Conservation (phyloP, 2,888 invertebrate genomes). For the Pristionchus mayeri region DNA sequence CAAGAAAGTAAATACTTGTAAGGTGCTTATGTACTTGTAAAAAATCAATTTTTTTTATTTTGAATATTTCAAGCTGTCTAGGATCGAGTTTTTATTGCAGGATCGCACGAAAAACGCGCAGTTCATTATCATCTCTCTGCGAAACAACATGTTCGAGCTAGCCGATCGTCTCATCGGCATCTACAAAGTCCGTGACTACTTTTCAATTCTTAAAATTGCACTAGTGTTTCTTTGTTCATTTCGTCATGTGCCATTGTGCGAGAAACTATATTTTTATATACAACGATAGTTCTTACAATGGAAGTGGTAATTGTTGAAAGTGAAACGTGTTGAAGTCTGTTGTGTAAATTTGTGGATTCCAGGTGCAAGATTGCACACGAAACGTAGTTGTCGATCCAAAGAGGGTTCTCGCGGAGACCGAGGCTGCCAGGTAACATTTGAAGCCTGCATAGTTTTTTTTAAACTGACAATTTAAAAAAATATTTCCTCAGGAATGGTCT, state of each 20-base stretch:
- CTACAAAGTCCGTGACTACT: slow-evolving; percentile 84
- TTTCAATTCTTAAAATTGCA: neutral
- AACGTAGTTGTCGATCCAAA: slow-evolving; percentile 46
- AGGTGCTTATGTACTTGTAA: no score
- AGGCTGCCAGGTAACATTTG: slow-evolving; percentile 16
- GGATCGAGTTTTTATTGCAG: slow-evolving; percentile 79
- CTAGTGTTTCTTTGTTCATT: no score
- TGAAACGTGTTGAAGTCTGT: neutral
- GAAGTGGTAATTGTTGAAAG: no score
- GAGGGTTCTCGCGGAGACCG: neutral
- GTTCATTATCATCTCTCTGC: slow-evolving; percentile 95
- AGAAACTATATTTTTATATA: no score
- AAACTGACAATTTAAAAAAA: no score
- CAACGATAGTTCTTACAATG: no score
- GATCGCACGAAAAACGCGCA: slow-evolving; percentile 96
- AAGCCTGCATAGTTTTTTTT: no score
- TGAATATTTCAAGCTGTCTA: no score
- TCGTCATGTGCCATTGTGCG: no score
- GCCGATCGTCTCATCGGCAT: slow-evolving; percentile 93
- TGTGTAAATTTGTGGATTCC: neutral
- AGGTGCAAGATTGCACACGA: slow-evolving; percentile 47
- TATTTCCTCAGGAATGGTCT: neutral
- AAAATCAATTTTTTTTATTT: no score
- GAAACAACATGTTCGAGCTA: slow-evolving; percentile 97
- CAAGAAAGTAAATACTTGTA: no score